Percentiles rank a stretch among this genome's conserved stretches.
Evolutionary conservation across 2,888 invertebrate genomes (phyloP).

Genomic region (Sarcophaga carnaria): DNA sequence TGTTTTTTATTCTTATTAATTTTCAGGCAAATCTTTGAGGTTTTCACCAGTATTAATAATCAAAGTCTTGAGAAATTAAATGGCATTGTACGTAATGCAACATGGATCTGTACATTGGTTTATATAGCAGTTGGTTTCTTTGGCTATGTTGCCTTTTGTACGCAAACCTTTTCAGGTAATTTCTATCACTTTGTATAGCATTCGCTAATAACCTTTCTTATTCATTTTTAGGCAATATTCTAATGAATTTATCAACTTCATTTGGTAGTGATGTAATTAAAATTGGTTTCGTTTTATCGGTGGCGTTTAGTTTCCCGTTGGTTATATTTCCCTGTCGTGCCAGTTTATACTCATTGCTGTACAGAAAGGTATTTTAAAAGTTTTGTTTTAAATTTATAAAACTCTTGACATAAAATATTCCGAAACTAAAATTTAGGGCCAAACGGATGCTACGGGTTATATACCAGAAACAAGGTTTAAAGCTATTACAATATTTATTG

Average conservation of each 20-base stretch:
- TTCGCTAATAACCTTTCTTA: not conserved
- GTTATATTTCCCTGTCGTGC: slow-evolving; percentile 98
- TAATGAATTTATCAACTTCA: slow-evolving; percentile 92
- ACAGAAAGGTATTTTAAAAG: slow-evolving; percentile 86
- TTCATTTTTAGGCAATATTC: slow-evolving; percentile 88
- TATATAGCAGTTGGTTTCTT: slow-evolving; percentile 96
- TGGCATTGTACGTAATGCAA: slow-evolving; percentile 91
- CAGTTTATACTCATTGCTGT: slow-evolving; percentile 95
- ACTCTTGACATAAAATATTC: no score
- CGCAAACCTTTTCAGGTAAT: slow-evolving; percentile 86
- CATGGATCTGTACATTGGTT: slow-evolving; percentile 94
- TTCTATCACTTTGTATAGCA: not conserved
- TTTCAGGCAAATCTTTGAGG: slow-evolving; percentile 93
- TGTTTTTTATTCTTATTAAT: not conserved
- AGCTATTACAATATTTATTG: slow-evolving; percentile 90
- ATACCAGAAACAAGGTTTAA: slow-evolving; percentile 94
- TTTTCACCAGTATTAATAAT: slow-evolving; percentile 94
- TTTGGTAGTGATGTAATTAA: slow-evolving; percentile 94
- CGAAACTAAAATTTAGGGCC: slow-evolving; percentile 83
- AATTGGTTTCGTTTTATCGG: slow-evolving; percentile 95
- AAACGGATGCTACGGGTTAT: slow-evolving; percentile 87
- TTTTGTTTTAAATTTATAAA: not conserved
- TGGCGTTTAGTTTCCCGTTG: slow-evolving; percentile 97
- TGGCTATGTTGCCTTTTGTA: slow-evolving; percentile 93
- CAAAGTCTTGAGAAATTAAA: slow-evolving; percentile 95